These are phyloP conservation scores for Gorsachius goisagi DNA, from an alignment of 2,113 vertebrate species.

Conservation along the genomic window DNA sequence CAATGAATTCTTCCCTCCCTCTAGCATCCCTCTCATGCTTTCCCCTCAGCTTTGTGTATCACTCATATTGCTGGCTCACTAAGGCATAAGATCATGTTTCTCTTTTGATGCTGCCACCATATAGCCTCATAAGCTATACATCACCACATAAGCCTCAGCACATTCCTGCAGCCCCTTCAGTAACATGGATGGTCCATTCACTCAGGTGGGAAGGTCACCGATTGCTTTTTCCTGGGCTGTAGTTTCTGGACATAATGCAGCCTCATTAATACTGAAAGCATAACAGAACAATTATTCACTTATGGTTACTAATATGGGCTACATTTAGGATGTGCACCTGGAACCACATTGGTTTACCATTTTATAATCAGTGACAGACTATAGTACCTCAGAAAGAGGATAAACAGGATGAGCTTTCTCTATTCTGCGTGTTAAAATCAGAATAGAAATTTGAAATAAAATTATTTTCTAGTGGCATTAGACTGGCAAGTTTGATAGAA, in stretches of 20 bases:
- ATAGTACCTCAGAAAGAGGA: neutral
- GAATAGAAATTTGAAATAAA: neutral
- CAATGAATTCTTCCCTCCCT: neutral
- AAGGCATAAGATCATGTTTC: neutral
- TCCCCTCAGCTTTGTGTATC: neutral
- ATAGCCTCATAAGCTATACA: too few relatives aligned
- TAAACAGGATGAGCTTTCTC: neutral
- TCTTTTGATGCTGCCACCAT: neutral
- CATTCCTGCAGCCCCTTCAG: neutral
- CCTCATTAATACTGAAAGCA: neutral
- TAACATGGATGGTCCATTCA: neutral
- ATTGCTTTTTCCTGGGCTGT: neutral
- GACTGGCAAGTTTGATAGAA: neutral
- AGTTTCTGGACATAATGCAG: neutral
- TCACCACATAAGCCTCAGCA: neutral
- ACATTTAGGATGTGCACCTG: neutral
- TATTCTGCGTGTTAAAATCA: neutral
- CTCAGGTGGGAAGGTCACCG: neutral
- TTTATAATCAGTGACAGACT: neutral
- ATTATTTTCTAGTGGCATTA: neutral
- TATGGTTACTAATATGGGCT: neutral
- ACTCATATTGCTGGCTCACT: neutral
- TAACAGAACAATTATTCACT: neutral
- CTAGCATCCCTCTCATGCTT: neutral
- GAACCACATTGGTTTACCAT: neutral